Percentiles rank a stretch among this genome's conserved stretches.
Evolutionary conservation across 2,888 invertebrate species (phyloP).

Genomic region (Agrochola litura): DNA sequence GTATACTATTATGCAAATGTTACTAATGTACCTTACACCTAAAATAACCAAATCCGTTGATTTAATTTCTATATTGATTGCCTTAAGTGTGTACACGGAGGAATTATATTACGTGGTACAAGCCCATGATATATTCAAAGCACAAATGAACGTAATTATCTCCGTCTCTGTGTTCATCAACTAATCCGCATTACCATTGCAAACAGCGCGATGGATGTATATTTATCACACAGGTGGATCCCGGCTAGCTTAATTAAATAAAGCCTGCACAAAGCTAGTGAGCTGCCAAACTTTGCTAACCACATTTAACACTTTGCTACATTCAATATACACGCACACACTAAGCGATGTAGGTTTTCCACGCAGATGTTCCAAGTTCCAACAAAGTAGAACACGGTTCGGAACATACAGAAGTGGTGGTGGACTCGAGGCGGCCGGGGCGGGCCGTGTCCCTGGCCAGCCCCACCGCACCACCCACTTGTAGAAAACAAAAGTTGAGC

Average conservation of each 20-base stretch:
- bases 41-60: slow-evolving; percentile 47
- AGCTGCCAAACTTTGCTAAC: slow-evolving; percentile 59
- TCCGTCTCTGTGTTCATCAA: slow-evolving; percentile 64
- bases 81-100: slow-evolving; percentile 38
- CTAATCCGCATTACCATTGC: slow-evolving; percentile 70
- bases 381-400: slow-evolving; percentile 81
- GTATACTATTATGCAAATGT: slow-evolving; percentile 26
- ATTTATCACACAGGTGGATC: slow-evolving; percentile 53
- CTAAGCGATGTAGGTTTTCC: slow-evolving; percentile 86
- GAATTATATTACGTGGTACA: slow-evolving; percentile 47
- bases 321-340: slow-evolving; percentile 74
- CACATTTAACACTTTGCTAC: slow-evolving; percentile 62
- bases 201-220: slow-evolving; percentile 57
- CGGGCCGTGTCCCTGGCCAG: slow-evolving; percentile 92
- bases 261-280: slow-evolving; percentile 58
- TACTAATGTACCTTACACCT: slow-evolving; percentile 34
- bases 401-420: slow-evolving; percentile 76
- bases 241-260: slow-evolving; percentile 60
- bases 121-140: slow-evolving; percentile 61
- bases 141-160: slow-evolving; percentile 65
- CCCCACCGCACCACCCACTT: slow-evolving; percentile 91
- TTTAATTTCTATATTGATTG: slow-evolving; percentile 48
- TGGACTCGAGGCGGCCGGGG: slow-evolving; percentile 76
- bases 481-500: slow-evolving; percentile 93
- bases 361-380: slow-evolving; percentile 86